These are phyloP conservation scores for Cryptus armator DNA, from an alignment of 2,888 invertebrate genomes.

Conservation along the genomic window DNA sequence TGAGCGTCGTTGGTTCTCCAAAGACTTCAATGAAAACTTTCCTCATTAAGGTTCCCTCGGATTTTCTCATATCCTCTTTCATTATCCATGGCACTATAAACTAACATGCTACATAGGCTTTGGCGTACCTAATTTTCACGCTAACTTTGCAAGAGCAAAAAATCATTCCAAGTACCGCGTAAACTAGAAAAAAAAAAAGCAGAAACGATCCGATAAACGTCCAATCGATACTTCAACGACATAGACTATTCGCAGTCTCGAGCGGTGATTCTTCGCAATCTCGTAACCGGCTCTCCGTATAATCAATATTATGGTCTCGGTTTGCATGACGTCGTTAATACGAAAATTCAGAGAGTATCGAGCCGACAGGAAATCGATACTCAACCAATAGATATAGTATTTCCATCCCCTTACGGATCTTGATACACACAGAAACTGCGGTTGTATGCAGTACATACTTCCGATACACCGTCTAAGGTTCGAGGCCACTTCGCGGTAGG, in stretches of 20 bases:
- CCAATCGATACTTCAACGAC: conserved; percentile 32
- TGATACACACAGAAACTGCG: conserved; percentile 12
- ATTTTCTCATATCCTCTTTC: background rate
- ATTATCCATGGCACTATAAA: background rate
- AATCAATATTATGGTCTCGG: conserved; percentile 23
- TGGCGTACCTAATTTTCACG: background rate
- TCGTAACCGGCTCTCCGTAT: conserved; percentile 24
- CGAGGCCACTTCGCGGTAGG: conserved; percentile 59
- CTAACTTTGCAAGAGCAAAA: background rate
- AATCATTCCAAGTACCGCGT: background rate
- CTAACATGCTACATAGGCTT: background rate
- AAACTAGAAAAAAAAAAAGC: background rate
- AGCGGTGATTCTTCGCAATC: conserved; percentile 1
- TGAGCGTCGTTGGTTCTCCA: too few species aligned
- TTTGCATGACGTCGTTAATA: conserved; percentile 21
- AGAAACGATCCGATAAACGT: conserved; percentile 22
- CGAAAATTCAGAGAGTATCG: conserved; percentile 43
- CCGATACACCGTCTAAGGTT: conserved; percentile 50
- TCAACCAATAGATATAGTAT: conserved; percentile 34
- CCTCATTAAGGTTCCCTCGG: background rate
- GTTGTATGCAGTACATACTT: conserved; percentile 41
- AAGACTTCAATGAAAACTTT: conserved; percentile 20
- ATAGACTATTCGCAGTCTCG: conserved; percentile 24
- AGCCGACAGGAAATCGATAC: conserved; percentile 64
- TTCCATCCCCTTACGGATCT: background rate